phyloP scores from a whole-genome alignment of 2,113 vertebrate genomes.

The Pterocles burchelli region DNA sequence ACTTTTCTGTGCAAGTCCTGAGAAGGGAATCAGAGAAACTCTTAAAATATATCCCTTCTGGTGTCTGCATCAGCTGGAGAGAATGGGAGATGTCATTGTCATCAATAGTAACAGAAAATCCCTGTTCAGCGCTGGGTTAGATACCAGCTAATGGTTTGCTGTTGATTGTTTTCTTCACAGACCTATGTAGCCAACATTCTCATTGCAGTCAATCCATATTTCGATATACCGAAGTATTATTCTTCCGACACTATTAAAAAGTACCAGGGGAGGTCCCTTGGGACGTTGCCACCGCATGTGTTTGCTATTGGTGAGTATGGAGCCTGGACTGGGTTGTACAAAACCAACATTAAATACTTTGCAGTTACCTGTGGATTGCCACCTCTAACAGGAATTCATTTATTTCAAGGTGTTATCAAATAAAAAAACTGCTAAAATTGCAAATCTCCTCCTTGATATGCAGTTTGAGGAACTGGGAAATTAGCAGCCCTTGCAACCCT shows the following conservation, averaged over 20 bases:
- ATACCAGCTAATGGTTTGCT: background rate
- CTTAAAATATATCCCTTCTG: background rate
- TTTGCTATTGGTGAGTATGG: conserved; percentile 90
- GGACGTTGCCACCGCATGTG: conserved; percentile 93
- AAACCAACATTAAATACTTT: background rate
- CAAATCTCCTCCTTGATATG: background rate
- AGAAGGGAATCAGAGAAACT: background rate
- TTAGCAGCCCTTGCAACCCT: background rate
- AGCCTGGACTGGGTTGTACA: background rate
- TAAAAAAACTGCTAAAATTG: background rate
- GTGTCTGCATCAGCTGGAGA: background rate
- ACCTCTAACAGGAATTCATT: background rate
- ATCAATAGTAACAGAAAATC: background rate
- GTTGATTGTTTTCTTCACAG: conserved; percentile 73
- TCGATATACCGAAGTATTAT: conserved; percentile 95
- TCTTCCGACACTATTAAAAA: conserved; percentile 86
- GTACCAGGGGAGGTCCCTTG: conserved; percentile 92
- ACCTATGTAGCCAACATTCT: conserved; percentile 98
- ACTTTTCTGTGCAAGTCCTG: background rate
- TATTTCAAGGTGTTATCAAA: background rate
- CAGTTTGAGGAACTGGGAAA: background rate
- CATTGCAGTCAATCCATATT: conserved; percentile 97
- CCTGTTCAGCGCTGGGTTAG: background rate
- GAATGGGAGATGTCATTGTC: background rate
- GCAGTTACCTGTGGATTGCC: background rate